Evolutionary conservation across 2,888 invertebrate genomes (phyloP), one percentile per base, ranked within the genome.

Genomic region (Hydrotaea diabolus): DNA sequence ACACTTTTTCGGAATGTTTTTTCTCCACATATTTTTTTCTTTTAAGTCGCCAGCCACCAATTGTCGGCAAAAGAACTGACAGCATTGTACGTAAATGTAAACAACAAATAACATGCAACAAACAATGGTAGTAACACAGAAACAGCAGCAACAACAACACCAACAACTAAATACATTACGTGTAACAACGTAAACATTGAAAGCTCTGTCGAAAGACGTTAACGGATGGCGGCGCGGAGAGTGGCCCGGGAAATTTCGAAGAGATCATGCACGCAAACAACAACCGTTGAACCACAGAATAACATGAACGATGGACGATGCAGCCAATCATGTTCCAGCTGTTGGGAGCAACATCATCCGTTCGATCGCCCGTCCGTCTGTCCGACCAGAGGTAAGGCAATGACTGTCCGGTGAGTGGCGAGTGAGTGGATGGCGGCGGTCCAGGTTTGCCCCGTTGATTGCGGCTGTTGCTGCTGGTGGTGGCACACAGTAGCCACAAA

Each of bases 361-460:
- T 36, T 8, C 8, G 36, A 5, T 8, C 36, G 3, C 36, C 19
- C 23, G 17, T 72, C 17, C 46, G 21, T 21, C 21, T 21, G 55
- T 2, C 19, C 7, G 39, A 39, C 36, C 5, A 3, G 36, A 36
- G 36, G 57, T 31, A 31, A 31, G 31, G 23, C 26, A 62, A n/a
- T n/a, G n/a, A n/a, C n/a, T 39, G 49, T 64, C 21, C 62, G 36
- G 36, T 31, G 39, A 46, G 8, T n/a, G 15, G 59, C n/a, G n/a
- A n/a, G n/a, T n/a, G n/a, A 55, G n/a, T 73, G 82, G 86, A 85
- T 78, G 87, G 85, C 87, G 86, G 85, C 87, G 86, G 86, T 85
- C 62, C 82, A 80, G 72, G 82, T 80, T 7, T 79, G 19, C 7
- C n/a, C n/a, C 57, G 15, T 72, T 11, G 43, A 15, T 74, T 26